These are phyloP conservation scores for Cyprinus carpio DNA, from an alignment of 2,113 vertebrate genomes.

Conservation along the genomic window DNA sequence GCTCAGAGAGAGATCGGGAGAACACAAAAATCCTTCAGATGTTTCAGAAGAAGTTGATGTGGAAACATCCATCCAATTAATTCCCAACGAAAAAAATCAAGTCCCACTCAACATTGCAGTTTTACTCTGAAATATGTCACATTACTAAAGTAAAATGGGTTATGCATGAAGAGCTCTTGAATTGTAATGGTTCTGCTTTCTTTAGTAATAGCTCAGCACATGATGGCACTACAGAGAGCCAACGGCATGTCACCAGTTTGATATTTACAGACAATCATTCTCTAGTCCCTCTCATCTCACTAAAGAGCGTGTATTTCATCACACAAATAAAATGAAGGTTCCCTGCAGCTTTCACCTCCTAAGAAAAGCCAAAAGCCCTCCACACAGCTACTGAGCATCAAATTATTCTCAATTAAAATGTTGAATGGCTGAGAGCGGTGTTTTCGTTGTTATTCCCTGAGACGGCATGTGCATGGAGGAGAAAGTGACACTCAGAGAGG, in stretches of 20 bases:
- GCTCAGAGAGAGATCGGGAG: background rate
- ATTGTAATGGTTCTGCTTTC: background rate
- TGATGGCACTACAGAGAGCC: background rate
- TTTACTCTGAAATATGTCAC: background rate
- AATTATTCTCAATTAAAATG: slow-evolving; percentile 30
- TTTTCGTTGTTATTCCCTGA: slow-evolving; percentile 18
- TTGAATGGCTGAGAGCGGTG: slow-evolving; percentile 21
- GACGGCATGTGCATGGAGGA: background rate
- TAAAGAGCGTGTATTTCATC: background rate
- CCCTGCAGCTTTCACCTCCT: slow-evolving; percentile 1
- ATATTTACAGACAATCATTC: background rate
- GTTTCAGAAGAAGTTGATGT: background rate
- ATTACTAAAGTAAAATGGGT: background rate
- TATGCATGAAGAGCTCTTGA: background rate
- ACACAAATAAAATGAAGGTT: background rate
- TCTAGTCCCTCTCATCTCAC: slow-evolving; percentile 6
- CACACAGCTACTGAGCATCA: background rate
- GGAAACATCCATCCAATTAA: background rate
- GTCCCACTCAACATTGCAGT: too few relatives aligned
- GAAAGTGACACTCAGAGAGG: too few relatives aligned
- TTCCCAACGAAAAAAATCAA: background rate
- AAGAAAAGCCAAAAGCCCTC: background rate
- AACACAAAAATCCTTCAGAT: background rate
- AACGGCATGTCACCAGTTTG: background rate
- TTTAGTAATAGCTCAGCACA: background rate